Base-by-base conservation (phyloP, 2,113 vertebrate species). In the Sebastes fasciatus region DNA sequence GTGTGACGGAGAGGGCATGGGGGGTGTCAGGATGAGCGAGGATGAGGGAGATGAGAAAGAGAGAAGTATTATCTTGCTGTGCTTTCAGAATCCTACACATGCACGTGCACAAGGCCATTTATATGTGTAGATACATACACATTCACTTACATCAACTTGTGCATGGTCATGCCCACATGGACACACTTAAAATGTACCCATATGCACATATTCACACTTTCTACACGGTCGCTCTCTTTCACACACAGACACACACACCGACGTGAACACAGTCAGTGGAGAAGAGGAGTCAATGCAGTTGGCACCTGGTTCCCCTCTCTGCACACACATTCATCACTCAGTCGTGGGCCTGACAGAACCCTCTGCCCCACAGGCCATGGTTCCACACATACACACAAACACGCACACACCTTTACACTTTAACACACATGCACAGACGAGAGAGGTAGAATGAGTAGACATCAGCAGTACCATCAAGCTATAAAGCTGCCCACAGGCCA, bases 1-100 rank as follows among this genome's bases (percentile, higher is more conserved):
- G 87, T 93, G 94, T 94, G 94, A 93, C 93, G 92, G 91, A 91
- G 93, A 93, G 94, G 93, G 93, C 94, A 94, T 91, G 86, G 92
- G 87, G 89, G 93, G 88, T 93, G 94, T 93, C 93, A 91, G 93
- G 93, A 93, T 94, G 93, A 95, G 93, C 90, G 89, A 94, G 93
- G 91, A 92, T 92, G 92, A 94, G 89, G 86, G 75, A 91, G 92
- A 94, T 92, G 94, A 93, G 92, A 94, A 93, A 92, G 88, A 88
- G 91, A 94, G 91, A 86, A 87, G 91, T 82, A 92, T 92, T 92
- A 91, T 92, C 90, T 91, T 16, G 45, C 84, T 26, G 49, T 57
- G 70, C 80, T 90, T 88, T 90, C 78, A 79, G 79, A 82, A 79
- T 88, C 85, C 51, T 48, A 55, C 80, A 89, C 73, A 77, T 63